Conservation (phyloP, 2,113 vertebrate genomes). For the Ammospiza caudacuta region DNA sequence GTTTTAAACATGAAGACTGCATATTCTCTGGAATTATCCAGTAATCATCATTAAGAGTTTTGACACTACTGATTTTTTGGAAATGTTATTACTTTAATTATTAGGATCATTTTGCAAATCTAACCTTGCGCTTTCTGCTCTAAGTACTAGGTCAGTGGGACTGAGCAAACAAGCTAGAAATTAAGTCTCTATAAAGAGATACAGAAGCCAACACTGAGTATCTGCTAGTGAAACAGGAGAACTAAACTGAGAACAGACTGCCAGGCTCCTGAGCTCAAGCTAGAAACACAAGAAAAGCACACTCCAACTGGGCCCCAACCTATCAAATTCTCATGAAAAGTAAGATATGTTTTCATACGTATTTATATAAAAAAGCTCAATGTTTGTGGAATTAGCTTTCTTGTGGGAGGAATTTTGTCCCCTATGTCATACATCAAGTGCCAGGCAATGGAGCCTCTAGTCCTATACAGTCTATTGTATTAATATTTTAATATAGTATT, state of each 20-base stretch:
- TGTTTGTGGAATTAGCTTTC: background rate
- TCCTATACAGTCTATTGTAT: background rate
- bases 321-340: background rate
- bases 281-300: background rate
- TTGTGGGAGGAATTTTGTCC: background rate
- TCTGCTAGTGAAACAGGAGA: background rate
- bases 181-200: background rate
- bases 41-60: background rate
- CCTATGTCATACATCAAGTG: background rate
- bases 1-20: background rate
- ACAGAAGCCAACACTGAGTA: background rate
- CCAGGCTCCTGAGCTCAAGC: background rate
- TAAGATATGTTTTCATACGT: background rate
- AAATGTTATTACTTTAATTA: background rate
- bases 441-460: background rate
- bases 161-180: background rate
- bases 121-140: background rate
- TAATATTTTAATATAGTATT: background rate
- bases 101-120: background rate
- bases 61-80: rapidly evolving
- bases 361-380: background rate
- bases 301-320: background rate
- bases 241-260: background rate
- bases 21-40: background rate
- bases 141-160: background rate